Evolutionary conservation across 2,888 invertebrate genomes (phyloP).

Genomic region (Callimorpha dominula): DNA sequence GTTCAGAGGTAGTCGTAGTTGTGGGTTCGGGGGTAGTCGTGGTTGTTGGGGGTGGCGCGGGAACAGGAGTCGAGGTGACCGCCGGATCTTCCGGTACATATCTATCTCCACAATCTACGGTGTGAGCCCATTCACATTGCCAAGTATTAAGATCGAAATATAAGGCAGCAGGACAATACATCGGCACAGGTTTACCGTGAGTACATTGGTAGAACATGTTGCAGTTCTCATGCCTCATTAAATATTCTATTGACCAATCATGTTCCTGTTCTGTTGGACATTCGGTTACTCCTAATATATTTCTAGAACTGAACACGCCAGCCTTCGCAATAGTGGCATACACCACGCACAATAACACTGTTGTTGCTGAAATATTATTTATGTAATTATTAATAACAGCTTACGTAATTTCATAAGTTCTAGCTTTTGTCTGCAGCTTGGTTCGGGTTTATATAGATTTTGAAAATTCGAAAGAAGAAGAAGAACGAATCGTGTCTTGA

Average conservation of each 20-base stretch:
- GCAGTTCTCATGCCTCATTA: constrained; percentile 51
- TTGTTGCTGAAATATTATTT: too few species aligned
- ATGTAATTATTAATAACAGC: too few species aligned
- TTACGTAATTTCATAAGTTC: too few species aligned
- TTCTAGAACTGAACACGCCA: too few species aligned
- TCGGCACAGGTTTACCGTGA: constrained; percentile 39
- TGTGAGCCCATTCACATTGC: constrained; percentile 45
- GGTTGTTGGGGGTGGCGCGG: background rate
- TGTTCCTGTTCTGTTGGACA: too few species aligned
- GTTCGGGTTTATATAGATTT: too few species aligned
- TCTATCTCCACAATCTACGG: constrained; percentile 49
- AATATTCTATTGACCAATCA: background rate
- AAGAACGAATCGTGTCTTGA: too few species aligned
- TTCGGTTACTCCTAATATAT: too few species aligned
- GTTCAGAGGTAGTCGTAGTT: background rate
- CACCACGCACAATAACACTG: too few species aligned
- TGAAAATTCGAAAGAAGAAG: too few species aligned
- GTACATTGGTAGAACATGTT: constrained; percentile 52
- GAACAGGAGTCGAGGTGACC: background rate
- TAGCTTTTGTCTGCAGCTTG: too few species aligned
- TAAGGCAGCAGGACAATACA: constrained; percentile 31
- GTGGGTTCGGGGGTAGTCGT: background rate
- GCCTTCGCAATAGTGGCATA: too few species aligned
- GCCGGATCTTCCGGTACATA: background rate
- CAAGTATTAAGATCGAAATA: constrained; percentile 43